phyloP scores from a whole-genome alignment of 2,797 vertebrate genomes.

The Cuniculus paca region DNA sequence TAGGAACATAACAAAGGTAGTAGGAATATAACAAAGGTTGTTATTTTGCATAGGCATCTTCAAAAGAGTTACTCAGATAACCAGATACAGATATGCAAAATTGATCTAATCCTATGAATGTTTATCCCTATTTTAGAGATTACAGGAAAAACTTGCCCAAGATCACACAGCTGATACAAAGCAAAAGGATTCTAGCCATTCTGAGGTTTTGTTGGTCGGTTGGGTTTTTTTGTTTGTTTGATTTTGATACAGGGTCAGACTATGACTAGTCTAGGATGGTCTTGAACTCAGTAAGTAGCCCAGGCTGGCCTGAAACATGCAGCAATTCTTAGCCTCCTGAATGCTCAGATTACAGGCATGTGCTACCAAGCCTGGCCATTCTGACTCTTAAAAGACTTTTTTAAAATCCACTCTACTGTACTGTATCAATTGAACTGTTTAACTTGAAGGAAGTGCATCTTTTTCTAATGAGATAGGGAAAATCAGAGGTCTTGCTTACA shows the following conservation, averaged over 20 bases:
- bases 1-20: too few species aligned
- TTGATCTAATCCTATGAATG: too few species aligned
- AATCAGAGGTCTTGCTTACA: conserved; percentile 9
- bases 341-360: background rate
- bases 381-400: conserved; percentile 11
- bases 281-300: background rate
- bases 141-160: conserved; percentile 38
- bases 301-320: background rate
- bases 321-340: background rate
- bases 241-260: background rate
- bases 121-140: conserved; percentile 39
- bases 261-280: background rate
- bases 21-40: too few species aligned
- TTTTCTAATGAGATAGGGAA: conserved; percentile 13
- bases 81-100: too few species aligned
- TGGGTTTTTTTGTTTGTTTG: background rate
- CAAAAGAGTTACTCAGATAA: too few species aligned
- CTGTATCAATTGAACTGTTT: conserved; percentile 34
- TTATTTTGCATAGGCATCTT: too few species aligned
- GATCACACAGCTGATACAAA: background rate
- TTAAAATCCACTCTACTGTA: background rate
- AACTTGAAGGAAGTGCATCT: conserved; percentile 26
- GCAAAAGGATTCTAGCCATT: background rate
- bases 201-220: background rate
- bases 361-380: background rate